Conservation (phyloP, 2,797 vertebrate genomes). For the Pipistrellus pipistrellus region DNA sequence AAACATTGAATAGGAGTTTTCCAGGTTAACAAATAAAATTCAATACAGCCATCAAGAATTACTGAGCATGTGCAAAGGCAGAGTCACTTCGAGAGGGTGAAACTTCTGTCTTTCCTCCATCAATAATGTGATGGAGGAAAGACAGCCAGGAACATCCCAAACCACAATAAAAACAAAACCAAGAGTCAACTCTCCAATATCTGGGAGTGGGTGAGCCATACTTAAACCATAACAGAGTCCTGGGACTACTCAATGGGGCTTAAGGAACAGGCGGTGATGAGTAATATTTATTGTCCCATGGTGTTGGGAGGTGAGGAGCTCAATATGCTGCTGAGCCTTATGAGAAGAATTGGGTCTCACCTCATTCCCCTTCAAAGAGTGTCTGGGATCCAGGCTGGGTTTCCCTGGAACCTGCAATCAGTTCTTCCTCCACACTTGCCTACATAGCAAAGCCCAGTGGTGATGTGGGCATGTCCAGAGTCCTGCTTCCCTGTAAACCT, state of each 20-base stretch:
- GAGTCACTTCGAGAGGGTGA: neutral
- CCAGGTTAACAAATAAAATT: slow-evolving; percentile 22
- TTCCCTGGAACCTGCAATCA: neutral
- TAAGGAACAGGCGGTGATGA: neutral
- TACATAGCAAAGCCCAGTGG: neutral
- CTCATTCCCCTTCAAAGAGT: neutral
- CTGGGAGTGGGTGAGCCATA: neutral
- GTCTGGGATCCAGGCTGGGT: neutral
- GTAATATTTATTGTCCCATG: neutral
- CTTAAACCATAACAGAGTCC: neutral
- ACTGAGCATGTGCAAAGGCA: neutral
- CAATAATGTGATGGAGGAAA: neutral
- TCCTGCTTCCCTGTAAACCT: neutral
- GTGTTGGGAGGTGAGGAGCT: neutral
- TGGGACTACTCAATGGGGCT: neutral
- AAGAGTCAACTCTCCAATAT: neutral
- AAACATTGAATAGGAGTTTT: neutral
- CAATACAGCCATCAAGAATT: neutral
- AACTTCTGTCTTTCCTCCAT: neutral
- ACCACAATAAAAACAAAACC: neutral
- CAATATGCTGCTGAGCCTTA: neutral
- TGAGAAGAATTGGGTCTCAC: neutral
- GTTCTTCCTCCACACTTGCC: neutral
- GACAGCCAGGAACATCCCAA: neutral
- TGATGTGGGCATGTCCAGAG: neutral